These are phyloP conservation scores for Nipponia nippon DNA, from an alignment of 2,113 vertebrate species.

Conservation along the genomic window DNA sequence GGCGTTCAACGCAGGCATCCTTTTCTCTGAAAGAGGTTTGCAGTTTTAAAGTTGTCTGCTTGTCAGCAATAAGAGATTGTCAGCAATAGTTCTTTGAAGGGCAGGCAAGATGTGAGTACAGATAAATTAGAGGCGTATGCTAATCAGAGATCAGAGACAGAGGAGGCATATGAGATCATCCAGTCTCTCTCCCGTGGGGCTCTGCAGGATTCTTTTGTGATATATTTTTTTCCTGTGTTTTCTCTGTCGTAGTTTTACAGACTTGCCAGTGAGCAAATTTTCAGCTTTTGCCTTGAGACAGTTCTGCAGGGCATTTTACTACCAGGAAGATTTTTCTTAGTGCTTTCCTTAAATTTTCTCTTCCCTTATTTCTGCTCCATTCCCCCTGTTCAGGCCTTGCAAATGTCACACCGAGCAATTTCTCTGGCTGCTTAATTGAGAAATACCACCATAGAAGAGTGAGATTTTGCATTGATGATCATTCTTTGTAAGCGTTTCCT, in stretches of 20 bases:
- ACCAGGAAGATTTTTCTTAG: neutral
- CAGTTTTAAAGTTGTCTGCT: neutral
- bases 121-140: neutral
- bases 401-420: neutral
- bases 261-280: neutral
- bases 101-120: neutral
- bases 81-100: neutral
- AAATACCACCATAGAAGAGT: neutral
- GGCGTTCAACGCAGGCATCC: neutral
- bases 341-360: neutral
- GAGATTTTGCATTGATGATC: neutral
- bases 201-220: neutral
- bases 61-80: neutral
- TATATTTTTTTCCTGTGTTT: neutral
- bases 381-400: neutral
- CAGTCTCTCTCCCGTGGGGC: neutral
- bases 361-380: neutral
- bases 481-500: neutral
- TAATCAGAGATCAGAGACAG: constrained; percentile 11
- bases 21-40: neutral
- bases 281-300: neutral
- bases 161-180: neutral
- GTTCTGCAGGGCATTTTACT: neutral
- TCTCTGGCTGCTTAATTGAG: neutral
- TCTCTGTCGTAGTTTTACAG: neutral